Evolutionary conservation across 2,113 vertebrate species (phyloP).

Genomic region (Psittacus erithacus): DNA sequence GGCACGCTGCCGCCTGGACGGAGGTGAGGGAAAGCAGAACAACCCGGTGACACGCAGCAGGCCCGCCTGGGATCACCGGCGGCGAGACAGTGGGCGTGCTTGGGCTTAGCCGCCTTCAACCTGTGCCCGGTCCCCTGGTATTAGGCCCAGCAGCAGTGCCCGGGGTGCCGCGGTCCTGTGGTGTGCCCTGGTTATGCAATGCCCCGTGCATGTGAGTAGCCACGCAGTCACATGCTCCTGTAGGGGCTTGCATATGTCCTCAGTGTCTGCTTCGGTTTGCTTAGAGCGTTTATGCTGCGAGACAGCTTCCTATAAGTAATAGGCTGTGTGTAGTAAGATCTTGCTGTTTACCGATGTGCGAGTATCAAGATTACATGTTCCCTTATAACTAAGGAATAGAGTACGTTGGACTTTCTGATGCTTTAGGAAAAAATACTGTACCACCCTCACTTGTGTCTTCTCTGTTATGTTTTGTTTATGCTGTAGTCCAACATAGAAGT

Average conservation of each 20-base stretch:
- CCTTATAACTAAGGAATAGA: not conserved
- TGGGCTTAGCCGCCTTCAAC: not conserved
- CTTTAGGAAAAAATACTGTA: not conserved
- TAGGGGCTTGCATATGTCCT: not conserved
- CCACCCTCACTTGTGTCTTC: not conserved
- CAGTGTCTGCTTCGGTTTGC: not conserved
- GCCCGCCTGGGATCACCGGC: not conserved
- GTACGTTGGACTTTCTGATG: not conserved
- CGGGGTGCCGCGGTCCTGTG: not conserved
- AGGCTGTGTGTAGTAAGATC: not conserved
- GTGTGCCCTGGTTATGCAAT: constrained; percentile 34
- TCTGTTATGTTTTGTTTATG: not conserved
- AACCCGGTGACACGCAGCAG: not conserved
- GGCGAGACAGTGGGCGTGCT: not conserved
- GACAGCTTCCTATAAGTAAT: not conserved
- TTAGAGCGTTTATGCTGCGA: rapidly evolving
- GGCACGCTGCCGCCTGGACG: not conserved
- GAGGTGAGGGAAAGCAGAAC: not conserved
- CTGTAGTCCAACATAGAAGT: not conserved
- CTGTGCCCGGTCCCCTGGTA: not conserved
- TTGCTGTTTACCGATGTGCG: not conserved
- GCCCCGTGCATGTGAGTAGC: constrained; percentile 7
- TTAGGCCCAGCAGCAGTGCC: not conserved
- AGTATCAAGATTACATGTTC: rapidly evolving
- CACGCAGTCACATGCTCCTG: not conserved